Conservation (phyloP, 92 coral and sea anemone species). For the Bergia puertoricense region DNA sequence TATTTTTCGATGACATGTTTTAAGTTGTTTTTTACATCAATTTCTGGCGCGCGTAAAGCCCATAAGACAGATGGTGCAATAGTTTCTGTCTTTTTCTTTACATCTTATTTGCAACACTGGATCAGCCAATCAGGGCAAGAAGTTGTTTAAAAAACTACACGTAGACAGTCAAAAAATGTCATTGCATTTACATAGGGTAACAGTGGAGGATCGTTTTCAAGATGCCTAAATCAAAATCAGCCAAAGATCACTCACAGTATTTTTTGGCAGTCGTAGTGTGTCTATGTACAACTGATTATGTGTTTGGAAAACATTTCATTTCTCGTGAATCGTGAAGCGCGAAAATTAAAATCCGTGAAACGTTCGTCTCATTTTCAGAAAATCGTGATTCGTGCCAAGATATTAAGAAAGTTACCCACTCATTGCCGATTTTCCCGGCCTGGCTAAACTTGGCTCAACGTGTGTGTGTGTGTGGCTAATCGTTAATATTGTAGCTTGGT, state of each 20-base stretch:
- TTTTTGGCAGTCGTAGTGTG: constrained; percentile 9
- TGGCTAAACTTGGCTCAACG: too few species aligned
- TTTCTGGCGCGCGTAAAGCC: constrained; percentile 20
- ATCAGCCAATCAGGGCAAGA: constrained; percentile 34
- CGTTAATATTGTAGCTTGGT: too few species aligned
- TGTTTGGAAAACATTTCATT: too few species aligned
- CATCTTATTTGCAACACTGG: constrained; percentile 19
- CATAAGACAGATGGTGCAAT: constrained; percentile 22
- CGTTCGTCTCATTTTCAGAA: too few species aligned
- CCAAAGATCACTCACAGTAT: constrained; percentile 25
- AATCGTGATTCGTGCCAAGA: too few species aligned
- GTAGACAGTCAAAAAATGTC: constrained; percentile 5
- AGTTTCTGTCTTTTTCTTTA: constrained; percentile 14
- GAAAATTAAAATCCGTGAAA: too few species aligned
- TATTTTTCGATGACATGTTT: constrained; percentile 7
- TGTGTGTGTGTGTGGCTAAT: too few species aligned
- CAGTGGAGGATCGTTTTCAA: constrained; percentile 1
- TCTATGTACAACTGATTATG: background rate
- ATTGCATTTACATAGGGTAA: constrained; percentile 18
- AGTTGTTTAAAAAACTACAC: constrained; percentile 3
- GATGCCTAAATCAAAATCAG: constrained; percentile 14
- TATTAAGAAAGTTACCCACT: too few species aligned
- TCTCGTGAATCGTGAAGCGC: too few species aligned
- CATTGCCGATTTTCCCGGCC: too few species aligned
- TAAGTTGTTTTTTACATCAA: constrained; percentile 26